phyloP scores from a whole-genome alignment of 2,113 vertebrate genomes.

The Salvator merianae region DNA sequence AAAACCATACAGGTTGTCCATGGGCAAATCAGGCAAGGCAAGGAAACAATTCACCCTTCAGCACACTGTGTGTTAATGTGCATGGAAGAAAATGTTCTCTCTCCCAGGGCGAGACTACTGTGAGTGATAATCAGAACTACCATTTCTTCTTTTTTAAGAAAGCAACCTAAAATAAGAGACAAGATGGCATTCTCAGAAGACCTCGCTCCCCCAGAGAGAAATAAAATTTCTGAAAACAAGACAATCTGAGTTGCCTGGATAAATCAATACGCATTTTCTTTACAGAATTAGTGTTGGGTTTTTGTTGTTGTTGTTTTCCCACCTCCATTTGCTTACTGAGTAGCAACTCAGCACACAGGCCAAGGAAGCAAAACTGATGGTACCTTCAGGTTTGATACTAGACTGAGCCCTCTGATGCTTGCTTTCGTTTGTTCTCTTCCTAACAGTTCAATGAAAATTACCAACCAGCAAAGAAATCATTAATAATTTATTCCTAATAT shows the following conservation, averaged over 20 bases:
- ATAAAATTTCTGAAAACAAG: slow-evolving; percentile 16
- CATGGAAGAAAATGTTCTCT: slow-evolving; percentile 4
- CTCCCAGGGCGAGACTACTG: not conserved
- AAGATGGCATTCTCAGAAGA: not conserved
- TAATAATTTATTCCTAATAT: slow-evolving; percentile 54
- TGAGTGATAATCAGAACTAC: not conserved
- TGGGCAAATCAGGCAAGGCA: not conserved
- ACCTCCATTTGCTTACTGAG: not conserved
- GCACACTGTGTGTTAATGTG: not conserved
- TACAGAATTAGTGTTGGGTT: not conserved
- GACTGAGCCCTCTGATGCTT: slow-evolving; percentile 6
- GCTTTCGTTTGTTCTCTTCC: slow-evolving; percentile 17
- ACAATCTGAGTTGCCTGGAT: not conserved
- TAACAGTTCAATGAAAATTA: slow-evolving; percentile 40
- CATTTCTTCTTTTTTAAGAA: not conserved
- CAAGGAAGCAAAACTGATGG: slow-evolving; percentile 14
- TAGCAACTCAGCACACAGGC: slow-evolving; percentile 9
- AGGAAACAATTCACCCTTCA: not conserved
- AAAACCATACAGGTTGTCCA: not conserved
- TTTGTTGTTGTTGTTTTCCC: no score
- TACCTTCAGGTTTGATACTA: slow-evolving; percentile 47
- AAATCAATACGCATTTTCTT: slow-evolving; percentile 21
- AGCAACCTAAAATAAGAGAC: not conserved
- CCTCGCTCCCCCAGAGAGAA: not conserved
- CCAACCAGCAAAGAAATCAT: slow-evolving; percentile 29